These are phyloP conservation scores for Episyrphus balteatus DNA, from an alignment of 1,140 invertebrate species.

Conservation along the genomic window DNA sequence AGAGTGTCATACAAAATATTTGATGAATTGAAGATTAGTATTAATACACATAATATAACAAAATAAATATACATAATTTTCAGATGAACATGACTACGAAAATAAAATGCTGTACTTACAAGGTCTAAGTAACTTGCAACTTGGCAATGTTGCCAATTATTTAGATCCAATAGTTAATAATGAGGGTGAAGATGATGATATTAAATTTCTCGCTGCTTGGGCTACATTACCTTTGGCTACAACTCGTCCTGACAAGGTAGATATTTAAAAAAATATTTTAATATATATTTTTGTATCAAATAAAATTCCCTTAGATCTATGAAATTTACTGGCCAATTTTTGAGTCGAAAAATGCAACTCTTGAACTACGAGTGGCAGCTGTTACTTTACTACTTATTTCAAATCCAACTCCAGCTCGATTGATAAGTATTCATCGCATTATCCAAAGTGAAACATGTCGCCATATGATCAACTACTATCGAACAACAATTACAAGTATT, in stretches of 20 bases:
- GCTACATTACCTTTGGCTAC: conserved; percentile 44
- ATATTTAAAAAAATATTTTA: neutral
- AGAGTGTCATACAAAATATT: too few species aligned
- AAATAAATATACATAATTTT: conserved; percentile 7
- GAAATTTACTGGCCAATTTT: conserved; percentile 57
- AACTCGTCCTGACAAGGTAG: conserved; percentile 43
- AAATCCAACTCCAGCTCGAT: conserved; percentile 47
- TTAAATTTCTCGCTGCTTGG: conserved; percentile 50
- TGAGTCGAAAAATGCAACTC: conserved; percentile 50
- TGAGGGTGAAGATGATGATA: conserved; percentile 39
- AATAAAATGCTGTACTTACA: conserved; percentile 59
- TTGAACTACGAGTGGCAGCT: conserved; percentile 54
- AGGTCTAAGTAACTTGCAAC: conserved; percentile 50
- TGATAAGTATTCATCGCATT: conserved; percentile 56
- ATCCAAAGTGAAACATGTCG: conserved; percentile 49
- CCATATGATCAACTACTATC: conserved; percentile 60
- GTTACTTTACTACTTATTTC: conserved; percentile 50
- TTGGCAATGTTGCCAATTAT: conserved; percentile 48
- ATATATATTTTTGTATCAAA: neutral
- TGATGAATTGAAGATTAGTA: too few species aligned
- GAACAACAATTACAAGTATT: conserved; percentile 56
- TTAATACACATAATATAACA: neutral
- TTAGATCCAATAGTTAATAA: conserved; percentile 45
- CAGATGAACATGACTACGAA: conserved; percentile 51
- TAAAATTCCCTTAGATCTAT: conserved; percentile 38